These are phyloP conservation scores for Tachysurus vachellii DNA, from an alignment of 2,113 vertebrate species.

Conservation along the genomic window DNA sequence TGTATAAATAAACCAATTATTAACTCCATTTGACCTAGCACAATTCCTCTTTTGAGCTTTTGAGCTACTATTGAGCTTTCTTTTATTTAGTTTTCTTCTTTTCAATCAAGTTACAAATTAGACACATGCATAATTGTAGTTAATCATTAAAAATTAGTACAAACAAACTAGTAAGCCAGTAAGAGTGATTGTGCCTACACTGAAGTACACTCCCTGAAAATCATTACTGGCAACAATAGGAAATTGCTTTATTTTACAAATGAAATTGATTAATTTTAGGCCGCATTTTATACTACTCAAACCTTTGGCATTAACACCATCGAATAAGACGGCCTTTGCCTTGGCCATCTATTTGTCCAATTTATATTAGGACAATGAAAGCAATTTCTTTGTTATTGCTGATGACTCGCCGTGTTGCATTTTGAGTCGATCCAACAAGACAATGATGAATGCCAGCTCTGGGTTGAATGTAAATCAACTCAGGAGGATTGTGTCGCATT, in stretches of 20 bases:
- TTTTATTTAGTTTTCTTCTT: neutral
- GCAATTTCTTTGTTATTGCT: constrained; percentile 51
- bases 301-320: constrained; percentile 48
- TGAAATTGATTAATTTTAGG: constrained; percentile 32
- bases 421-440: constrained; percentile 58
- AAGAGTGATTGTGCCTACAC: neutral
- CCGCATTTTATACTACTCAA: constrained; percentile 21
- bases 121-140: neutral
- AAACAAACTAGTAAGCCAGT: constrained; percentile 13
- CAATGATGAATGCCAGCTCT: constrained; percentile 54
- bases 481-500: constrained; percentile 32
- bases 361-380: constrained; percentile 48
- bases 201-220: neutral
- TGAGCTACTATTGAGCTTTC: neutral
- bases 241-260: constrained; percentile 35
- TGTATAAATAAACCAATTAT: neutral
- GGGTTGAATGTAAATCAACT: constrained; percentile 54
- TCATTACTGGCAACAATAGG: neutral
- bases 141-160: neutral
- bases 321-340: constrained; percentile 41
- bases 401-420: constrained; percentile 47
- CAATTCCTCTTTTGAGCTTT: neutral
- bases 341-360: constrained; percentile 52
- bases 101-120: neutral
- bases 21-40: neutral